Conservation (phyloP, 2,888 invertebrate species). For the Cephus rjabovi region DNA sequence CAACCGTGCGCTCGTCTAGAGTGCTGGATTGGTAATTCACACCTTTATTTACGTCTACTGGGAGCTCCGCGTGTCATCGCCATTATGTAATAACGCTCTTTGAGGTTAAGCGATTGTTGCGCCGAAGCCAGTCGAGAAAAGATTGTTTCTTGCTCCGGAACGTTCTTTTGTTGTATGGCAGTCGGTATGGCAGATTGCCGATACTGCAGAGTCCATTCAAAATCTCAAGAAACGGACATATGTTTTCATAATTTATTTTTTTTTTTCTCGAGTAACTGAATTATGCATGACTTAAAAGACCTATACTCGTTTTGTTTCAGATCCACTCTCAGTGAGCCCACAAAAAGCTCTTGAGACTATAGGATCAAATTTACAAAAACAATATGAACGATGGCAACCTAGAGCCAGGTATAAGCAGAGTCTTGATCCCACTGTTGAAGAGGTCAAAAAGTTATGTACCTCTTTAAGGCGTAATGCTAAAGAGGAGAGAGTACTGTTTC, state of each 20-base stretch:
- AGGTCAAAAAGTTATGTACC: slow-evolving; percentile 96
- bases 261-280: neutral
- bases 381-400: slow-evolving; percentile 99
- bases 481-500: slow-evolving; percentile 97
- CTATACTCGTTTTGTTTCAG: slow-evolving; percentile 65
- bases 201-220: neutral
- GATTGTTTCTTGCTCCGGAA: neutral
- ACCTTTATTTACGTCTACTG: neutral
- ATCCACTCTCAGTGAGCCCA: slow-evolving; percentile 88
- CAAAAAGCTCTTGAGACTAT: slow-evolving; percentile 94
- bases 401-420: slow-evolving; percentile 97
- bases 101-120: slow-evolving; percentile 39
- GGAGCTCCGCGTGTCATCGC: slow-evolving; percentile 19
- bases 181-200: neutral
- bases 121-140: neutral
- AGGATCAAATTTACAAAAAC: slow-evolving; percentile 90
- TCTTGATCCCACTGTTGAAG: slow-evolving; percentile 97
- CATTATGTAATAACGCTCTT: slow-evolving; percentile 43
- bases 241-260: neutral
- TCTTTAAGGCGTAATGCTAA: slow-evolving; percentile 96
- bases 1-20: slow-evolving; percentile 95
- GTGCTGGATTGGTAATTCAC: slow-evolving; percentile 90
- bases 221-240: neutral
- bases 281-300: neutral
- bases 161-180: neutral